Base-by-base conservation (phyloP, 2,797 vertebrate species). In the Enteromius fasciolatus region DNA sequence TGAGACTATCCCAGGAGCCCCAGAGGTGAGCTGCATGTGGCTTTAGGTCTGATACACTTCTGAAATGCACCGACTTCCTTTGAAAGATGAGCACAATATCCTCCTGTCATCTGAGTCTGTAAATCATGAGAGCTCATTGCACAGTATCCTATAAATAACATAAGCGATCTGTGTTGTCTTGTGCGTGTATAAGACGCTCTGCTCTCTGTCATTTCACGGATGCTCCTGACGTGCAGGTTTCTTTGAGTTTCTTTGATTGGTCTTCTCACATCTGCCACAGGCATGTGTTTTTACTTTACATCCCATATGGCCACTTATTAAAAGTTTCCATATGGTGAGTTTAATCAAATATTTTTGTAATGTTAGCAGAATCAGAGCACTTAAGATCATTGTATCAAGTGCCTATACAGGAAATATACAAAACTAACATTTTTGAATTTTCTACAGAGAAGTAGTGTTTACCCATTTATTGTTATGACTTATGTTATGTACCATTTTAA, bases 31-130 rank as follows among this genome's bases (percentile, higher is more conserved):
- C 77, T 83, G 41, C 41, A 44, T 44, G 76, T 78, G 84, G 70
- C 67, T 84, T 80, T 59, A 73, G 86, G 75, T 86, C 82, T 86
- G 67, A 84, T 63, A 86, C 52, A 76, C 59, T 84, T 83, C 70
- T 81, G 63, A 84, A 87, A 85, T 61, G 84, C 75, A 31, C 77
- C 20, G 39, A 79, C 79, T 84, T 84, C 63, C 68, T 78, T 75
- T 59, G 31, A 86, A 76, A 81, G 85, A 68, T 50, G 69, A 76
- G 81, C 69, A 78, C 74, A 84, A 77, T 84, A 83, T 84, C 80
- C 59, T 84, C 67, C 67, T 82, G 61, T 80, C 68, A 64, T 81
- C 63, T 70, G 36, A 75, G 23, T 73, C 17, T 80, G 64, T 86
- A 77, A 73, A 79, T 82, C 76, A 78, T 77, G 31, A 54, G 64